These are phyloP conservation scores for Ctenoplectra terminalis DNA, from an alignment of 1,140 invertebrate species.

Conservation along the genomic window DNA sequence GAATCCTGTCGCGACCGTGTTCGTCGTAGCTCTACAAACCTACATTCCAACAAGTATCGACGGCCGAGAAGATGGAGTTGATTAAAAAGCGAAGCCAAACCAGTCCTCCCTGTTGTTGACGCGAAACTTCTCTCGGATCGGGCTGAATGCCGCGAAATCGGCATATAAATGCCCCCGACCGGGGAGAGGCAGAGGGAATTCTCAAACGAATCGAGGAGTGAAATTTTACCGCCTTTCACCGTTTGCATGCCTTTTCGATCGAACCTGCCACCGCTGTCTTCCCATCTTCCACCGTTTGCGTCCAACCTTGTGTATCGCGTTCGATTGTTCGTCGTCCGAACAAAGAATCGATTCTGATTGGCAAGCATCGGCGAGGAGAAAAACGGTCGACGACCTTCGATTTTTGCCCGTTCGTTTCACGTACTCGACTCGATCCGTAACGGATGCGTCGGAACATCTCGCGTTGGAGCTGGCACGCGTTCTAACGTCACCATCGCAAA, in stretches of 20 bases:
- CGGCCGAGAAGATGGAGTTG: conserved; percentile 44
- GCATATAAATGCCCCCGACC: conserved; percentile 36
- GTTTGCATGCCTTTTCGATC: conserved; percentile 61
- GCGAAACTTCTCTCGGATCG: conserved; percentile 55
- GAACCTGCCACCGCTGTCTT: conserved; percentile 55
- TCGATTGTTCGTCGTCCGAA: not conserved
- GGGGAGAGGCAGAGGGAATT: conserved; percentile 40
- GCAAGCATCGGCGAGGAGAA: too few relatives aligned
- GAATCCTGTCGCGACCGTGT: conserved; percentile 13
- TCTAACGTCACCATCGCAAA: conserved; percentile 62
- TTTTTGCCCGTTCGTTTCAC: not conserved
- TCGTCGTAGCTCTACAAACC: conserved; percentile 65
- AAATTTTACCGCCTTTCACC: conserved; percentile 72
- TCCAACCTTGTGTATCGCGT: conserved; percentile 4
- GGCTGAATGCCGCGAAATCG: conserved; percentile 51
- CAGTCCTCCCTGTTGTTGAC: conserved; percentile 51
- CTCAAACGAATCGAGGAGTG: conserved; percentile 65
- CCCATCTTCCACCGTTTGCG: not conserved
- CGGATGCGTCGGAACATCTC: conserved; percentile 19
- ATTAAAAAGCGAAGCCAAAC: conserved; percentile 70
- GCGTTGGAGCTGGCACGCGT: conserved; percentile 52
- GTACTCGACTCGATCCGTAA: not conserved
- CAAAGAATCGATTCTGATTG: not conserved
- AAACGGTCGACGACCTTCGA: conserved; percentile 17
- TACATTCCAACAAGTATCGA: conserved; percentile 55